Percentiles rank a stretch among this genome's conserved stretches.
Conservation (phyloP, 1,140 invertebrate genomes). For the Drosophila leontia region DNA sequence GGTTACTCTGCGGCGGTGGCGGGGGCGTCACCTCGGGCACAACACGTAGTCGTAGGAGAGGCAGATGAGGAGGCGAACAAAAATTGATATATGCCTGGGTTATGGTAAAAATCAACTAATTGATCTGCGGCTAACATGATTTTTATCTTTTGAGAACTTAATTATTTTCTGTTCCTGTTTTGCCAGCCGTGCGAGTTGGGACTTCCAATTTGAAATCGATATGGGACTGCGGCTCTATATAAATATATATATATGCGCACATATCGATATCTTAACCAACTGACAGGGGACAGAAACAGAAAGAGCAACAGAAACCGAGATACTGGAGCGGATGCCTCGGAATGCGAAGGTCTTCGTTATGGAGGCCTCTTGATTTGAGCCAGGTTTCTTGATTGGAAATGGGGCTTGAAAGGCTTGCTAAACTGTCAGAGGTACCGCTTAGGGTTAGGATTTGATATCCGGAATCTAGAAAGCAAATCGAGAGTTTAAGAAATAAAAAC, state of each 20-base stretch:
- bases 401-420: background rate
- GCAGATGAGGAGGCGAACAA: constrained; percentile 33
- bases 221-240: constrained; percentile 29
- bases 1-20: background rate
- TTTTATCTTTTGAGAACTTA: constrained; percentile 84
- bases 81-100: constrained; percentile 78
- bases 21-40: constrained; percentile 38
- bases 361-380: background rate
- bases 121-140: constrained; percentile 82
- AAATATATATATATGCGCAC: constrained; percentile 15
- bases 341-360: constrained; percentile 63
- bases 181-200: constrained; percentile 47
- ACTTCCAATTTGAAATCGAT: constrained; percentile 74
- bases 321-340: constrained; percentile 55
- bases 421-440: constrained; percentile 4
- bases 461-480: background rate
- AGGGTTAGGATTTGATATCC: background rate
- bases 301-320: constrained; percentile 37
- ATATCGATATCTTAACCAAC: constrained; percentile 49
- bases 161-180: constrained; percentile 77
- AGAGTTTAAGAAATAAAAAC: background rate
- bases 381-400: constrained; percentile 21
- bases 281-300: constrained; percentile 45
- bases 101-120: constrained; percentile 80
- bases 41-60: constrained; percentile 32